A percentile compares a stretch with the other conserved stretches of the same genome.
Conservation (phyloP, 2,113 vertebrate genomes). For the Macaca fascicularis region T2T-MFA8v1.1 NC_088390.1:57930501-57931000, state of each 20-base stretch:
- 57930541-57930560: too few relatives aligned
- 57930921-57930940: background rate
- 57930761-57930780: background rate
- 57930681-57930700: background rate
- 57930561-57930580: too few relatives aligned
- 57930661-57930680: too few relatives aligned
- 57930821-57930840: background rate
- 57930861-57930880: background rate
- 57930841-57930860: background rate
- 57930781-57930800: background rate
- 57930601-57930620: too few relatives aligned
- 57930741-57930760: background rate
- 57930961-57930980: background rate
- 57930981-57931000: background rate
- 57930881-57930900: background rate
- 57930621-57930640: too few relatives aligned
- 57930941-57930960: background rate
- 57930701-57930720: background rate
- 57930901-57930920: background rate
- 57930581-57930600: too few relatives aligned
- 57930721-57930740: background rate
- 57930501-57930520: too few relatives aligned
- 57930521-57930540: too few relatives aligned
- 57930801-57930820: background rate
- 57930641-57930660: too few relatives aligned